Base-by-base conservation (phyloP, 1,140 invertebrate genomes). In the Batillaria attramentaria region DNA sequence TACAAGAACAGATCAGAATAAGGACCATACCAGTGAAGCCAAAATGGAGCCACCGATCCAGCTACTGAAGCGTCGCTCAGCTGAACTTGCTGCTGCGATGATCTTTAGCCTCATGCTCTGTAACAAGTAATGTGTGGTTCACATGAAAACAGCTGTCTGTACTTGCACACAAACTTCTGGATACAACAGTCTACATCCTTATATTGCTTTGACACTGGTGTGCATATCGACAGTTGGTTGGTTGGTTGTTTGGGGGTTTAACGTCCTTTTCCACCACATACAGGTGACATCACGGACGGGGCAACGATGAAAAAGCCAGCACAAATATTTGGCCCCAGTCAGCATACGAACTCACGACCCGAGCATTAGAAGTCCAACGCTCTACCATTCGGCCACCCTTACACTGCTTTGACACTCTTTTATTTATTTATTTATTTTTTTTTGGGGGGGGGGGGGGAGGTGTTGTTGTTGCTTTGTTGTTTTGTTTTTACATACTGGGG, bases 41-140 rank as follows among this genome's bases (percentile, higher is more conserved):
- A 99, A 91, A 82, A 99, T 99, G 0, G 97, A 98, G 0, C 97
- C 97, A 65, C 97, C 97, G 79, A 98, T 98, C 97, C 97, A 99
- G 10, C 97, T 95, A 37, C 97, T 97, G 91, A 97, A 99, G 50
- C 96, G 92, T 68, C 97, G 91, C 91, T 99, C 97, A 13, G 94
- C 94, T 69, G 94, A 94, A 57, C 95, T 95, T n/a, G 90, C 89
- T 2, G 92, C 88, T 31, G 90, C 87, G 80, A 96, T 95, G 86
- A 96, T 93, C 92, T 97, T 97, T 83, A 97, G 92, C 80, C 96
- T 93, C 93, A 97, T 96, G 65, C 94, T 95, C 92, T 93, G 86
- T 33, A 89, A 88, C n/a, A n/a, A 28, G 43, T 4, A 46, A 74
- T 28, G 43, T 41, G 43, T n/a, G n/a, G n/a, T n/a, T n/a, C n/a